Percentiles rank a stretch among this genome's conserved stretches.
Conservation (phyloP, 2,797 vertebrate species). For the Peromyscus eremicus region DNA sequence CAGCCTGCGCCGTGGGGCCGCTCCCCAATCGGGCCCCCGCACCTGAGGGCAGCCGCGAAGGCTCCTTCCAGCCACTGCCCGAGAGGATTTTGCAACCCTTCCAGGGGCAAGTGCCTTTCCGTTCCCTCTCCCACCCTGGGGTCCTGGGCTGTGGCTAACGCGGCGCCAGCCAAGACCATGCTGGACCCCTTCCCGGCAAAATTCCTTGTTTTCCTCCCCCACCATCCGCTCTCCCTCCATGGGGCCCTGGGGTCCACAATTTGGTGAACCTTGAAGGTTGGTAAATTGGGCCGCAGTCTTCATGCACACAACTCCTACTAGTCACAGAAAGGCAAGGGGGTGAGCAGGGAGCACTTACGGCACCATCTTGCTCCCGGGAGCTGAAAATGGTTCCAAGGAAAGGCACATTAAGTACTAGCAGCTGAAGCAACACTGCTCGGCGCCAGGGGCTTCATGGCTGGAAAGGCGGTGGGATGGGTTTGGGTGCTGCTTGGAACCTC, state of each 20-base stretch:
- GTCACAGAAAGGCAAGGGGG: background rate
- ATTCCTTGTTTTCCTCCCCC: background rate
- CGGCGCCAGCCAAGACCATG: conserved; percentile 52
- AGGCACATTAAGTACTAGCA: conserved; percentile 75
- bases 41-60: conserved; percentile 36
- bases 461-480: conserved; percentile 31
- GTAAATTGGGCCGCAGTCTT: background rate
- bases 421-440: conserved; percentile 76
- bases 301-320: background rate
- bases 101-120: conserved; percentile 32
- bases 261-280: conserved; percentile 48
- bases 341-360: background rate
- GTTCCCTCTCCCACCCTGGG: conserved; percentile 64
- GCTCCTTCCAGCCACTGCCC: background rate
- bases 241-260: conserved; percentile 32
- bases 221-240: background rate
- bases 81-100: conserved; percentile 1
- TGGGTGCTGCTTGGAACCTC: conserved; percentile 66
- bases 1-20: conserved; percentile 22
- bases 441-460: conserved; percentile 53
- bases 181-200: conserved; percentile 67
- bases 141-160: conserved; percentile 16
- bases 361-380: conserved; percentile 70
- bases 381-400: conserved; percentile 68
- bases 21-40: conserved; percentile 32